Conservation (phyloP, 2,113 vertebrate genomes). For the Agapornis roseicollis region DNA sequence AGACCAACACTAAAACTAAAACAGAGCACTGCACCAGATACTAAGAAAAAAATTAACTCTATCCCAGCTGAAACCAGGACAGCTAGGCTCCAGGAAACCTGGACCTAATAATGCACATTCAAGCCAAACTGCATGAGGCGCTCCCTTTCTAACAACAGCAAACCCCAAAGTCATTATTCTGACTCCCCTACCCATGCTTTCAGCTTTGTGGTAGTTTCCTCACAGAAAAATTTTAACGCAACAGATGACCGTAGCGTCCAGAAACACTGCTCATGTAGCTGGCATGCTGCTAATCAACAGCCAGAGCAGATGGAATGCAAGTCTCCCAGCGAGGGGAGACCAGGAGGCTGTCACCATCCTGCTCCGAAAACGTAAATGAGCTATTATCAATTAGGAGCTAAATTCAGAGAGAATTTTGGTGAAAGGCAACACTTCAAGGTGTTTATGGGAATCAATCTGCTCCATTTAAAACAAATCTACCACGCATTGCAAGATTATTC, state of each 20-base stretch:
- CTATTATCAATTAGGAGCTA: constrained; percentile 52
- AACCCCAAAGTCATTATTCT: neutral
- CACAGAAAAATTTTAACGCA: neutral
- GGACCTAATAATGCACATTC: rapidly evolving
- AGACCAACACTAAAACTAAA: neutral
- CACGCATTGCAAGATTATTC: neutral
- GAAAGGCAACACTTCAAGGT: constrained; percentile 54
- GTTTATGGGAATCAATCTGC: constrained; percentile 4
- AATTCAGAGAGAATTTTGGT: constrained; percentile 35
- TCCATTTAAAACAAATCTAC: neutral
- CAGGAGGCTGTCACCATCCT: constrained; percentile 36
- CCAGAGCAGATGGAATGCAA: constrained; percentile 50
- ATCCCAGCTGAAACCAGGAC: neutral
- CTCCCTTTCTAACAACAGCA: neutral
- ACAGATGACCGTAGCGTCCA: constrained; percentile 28
- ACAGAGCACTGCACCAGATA: neutral
- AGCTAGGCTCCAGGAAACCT: neutral
- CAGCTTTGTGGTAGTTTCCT: neutral
- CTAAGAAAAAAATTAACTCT: neutral
- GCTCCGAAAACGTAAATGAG: constrained; percentile 2
- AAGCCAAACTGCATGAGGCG: rapidly evolving
- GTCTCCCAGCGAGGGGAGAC: neutral
- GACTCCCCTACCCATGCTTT: rapidly evolving
- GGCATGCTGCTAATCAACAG: constrained; percentile 35
- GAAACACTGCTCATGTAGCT: constrained; percentile 36